These are phyloP conservation scores for Morone chrysops DNA, from an alignment of 2,113 vertebrate species.

Conservation along the genomic window DNA sequence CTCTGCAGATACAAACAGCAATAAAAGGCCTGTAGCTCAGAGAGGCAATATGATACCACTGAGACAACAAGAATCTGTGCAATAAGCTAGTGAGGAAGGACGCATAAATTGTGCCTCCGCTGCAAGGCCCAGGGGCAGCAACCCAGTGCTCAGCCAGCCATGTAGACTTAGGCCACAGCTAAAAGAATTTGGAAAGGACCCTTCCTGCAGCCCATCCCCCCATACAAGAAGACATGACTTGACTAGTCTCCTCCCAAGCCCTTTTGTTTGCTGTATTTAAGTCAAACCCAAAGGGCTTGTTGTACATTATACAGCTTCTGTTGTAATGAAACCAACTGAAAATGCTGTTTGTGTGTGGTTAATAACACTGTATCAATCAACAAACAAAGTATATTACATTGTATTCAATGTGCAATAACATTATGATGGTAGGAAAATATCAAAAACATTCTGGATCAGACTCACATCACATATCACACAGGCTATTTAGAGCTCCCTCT, in stretches of 20 bases:
- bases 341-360: neutral
- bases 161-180: slow-evolving; percentile 75
- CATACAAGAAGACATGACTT: slow-evolving; percentile 61
- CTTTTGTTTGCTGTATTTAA: slow-evolving; percentile 28
- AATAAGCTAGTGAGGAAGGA: slow-evolving; percentile 73
- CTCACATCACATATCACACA: slow-evolving; percentile 3
- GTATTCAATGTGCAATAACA: neutral
- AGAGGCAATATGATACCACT: slow-evolving; percentile 70
- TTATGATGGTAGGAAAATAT: neutral
- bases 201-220: slow-evolving; percentile 75
- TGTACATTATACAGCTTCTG: neutral
- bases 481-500: slow-evolving; percentile 1
- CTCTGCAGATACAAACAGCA: slow-evolving; percentile 59
- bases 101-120: slow-evolving; percentile 73
- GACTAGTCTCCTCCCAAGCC: slow-evolving; percentile 54
- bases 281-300: slow-evolving; percentile 18
- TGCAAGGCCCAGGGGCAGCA: slow-evolving; percentile 76
- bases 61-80: slow-evolving; percentile 74
- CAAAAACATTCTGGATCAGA: neutral
- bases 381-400: neutral
- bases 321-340: neutral
- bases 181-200: slow-evolving; percentile 79
- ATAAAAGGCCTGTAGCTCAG: slow-evolving; percentile 48
- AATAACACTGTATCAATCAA: neutral
- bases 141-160: slow-evolving; percentile 79